Conservation (phyloP, 2,888 invertebrate species). For the Trichogramma dendrolimi region DNA sequence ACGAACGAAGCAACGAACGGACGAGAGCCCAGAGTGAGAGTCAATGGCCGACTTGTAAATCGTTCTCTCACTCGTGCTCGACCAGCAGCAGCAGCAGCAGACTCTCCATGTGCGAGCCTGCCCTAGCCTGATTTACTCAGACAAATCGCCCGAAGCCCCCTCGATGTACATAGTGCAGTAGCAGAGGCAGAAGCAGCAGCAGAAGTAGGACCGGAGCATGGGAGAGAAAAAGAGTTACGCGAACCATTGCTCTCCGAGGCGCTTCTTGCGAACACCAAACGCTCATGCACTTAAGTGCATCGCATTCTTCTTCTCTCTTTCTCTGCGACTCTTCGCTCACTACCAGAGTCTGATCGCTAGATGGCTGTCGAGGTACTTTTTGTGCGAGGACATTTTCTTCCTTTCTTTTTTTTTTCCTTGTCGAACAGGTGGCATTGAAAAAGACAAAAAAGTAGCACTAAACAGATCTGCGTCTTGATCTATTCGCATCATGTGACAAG, state of each 20-base stretch:
- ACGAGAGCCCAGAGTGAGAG: not conserved
- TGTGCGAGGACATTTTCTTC: not conserved
- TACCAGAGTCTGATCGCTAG: too few species aligned
- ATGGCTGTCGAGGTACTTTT: too few species aligned
- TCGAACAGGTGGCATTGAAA: not conserved
- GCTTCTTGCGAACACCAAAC: not conserved
- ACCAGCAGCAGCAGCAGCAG: not conserved
- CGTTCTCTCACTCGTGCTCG: not conserved
- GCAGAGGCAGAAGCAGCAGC: too few species aligned
- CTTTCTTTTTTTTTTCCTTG: not conserved
- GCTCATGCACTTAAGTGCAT: slow-evolving; percentile 13
- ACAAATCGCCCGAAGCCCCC: slow-evolving; percentile 12
- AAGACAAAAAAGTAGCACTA: too few species aligned
- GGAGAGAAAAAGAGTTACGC: slow-evolving; percentile 14
- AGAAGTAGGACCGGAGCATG: not conserved
- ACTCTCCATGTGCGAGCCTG: not conserved
- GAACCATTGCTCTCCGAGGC: slow-evolving; percentile 12
- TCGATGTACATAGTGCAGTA: too few species aligned
- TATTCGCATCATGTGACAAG: too few species aligned
- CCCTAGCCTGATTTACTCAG: slow-evolving; percentile 12
- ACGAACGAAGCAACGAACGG: too few species aligned
- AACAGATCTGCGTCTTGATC: too few species aligned
- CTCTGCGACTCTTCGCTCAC: too few species aligned
- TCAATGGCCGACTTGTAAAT: slow-evolving; percentile 22
- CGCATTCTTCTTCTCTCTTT: slow-evolving; percentile 11